phyloP scores from a whole-genome alignment of 2,113 vertebrate genomes.

The Solea solea region DNA sequence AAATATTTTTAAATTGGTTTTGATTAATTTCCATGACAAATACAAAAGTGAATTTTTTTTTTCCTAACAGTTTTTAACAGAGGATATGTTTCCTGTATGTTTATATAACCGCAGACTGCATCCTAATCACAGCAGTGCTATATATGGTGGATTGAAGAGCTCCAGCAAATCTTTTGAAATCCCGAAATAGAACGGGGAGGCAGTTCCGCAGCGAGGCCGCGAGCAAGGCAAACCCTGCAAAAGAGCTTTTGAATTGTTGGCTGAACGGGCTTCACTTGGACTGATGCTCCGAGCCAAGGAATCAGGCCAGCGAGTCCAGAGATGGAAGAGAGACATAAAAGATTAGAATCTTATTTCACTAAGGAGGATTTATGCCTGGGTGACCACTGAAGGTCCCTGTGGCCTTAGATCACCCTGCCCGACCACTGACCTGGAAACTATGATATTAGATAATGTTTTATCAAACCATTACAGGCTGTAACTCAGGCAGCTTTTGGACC shows the following conservation, averaged over 20 bases:
- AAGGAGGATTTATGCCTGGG: conserved; percentile 32
- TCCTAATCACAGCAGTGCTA: too few species aligned
- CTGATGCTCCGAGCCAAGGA: conserved; percentile 41
- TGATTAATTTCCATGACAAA: too few species aligned
- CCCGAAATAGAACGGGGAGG: conserved; percentile 43
- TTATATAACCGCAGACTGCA: too few species aligned
- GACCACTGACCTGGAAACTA: background rate
- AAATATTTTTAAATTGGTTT: background rate
- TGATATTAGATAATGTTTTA: background rate
- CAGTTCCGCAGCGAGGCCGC: conserved; percentile 13
- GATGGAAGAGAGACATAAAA: conserved; percentile 18
- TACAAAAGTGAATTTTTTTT: too few species aligned
- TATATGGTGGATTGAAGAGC: conserved; percentile 4
- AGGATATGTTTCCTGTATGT: background rate
- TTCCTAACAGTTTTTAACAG: conserved; percentile 5
- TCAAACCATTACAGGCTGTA: background rate
- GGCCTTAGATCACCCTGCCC: conserved; percentile 43
- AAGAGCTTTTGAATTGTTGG: conserved; percentile 57
- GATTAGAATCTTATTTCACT: conserved; percentile 10
- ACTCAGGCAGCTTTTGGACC: background rate
- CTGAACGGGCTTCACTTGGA: conserved; percentile 61
- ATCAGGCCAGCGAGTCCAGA: conserved; percentile 26
- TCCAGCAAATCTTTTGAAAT: conserved; percentile 26
- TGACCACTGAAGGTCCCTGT: conserved; percentile 18
- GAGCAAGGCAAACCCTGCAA: conserved; percentile 19